Conservation (phyloP, 1,140 invertebrate genomes). For the Papilio xuthus region DNA sequence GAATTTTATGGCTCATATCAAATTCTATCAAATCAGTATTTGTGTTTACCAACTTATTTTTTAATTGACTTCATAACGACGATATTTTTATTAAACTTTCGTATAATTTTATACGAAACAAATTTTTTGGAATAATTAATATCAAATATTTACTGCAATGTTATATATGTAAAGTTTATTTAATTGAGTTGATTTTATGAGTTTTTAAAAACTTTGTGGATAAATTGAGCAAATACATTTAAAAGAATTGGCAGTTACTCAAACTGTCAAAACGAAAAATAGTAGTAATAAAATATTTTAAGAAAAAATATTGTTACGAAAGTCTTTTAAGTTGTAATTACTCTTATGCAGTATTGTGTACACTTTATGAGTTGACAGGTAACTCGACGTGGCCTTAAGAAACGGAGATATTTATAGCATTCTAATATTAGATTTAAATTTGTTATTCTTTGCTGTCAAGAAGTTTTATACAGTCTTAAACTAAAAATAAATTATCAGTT, state of each 20-base stretch:
- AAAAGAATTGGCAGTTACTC: not conserved
- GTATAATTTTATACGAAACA: too few relatives aligned
- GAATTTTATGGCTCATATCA: too few relatives aligned
- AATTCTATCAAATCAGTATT: too few relatives aligned
- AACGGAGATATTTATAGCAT: slow-evolving; percentile 3
- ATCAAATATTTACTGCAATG: too few relatives aligned
- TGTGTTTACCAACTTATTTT: too few relatives aligned
- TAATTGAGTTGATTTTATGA: too few relatives aligned
- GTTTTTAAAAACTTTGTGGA: not conserved
- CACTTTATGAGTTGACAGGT: slow-evolving; percentile 5
- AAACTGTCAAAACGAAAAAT: not conserved
- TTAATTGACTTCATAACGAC: too few relatives aligned
- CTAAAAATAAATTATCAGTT: not conserved
- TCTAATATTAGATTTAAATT: slow-evolving; percentile 12
- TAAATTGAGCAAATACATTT: not conserved
- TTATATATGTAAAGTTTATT: too few relatives aligned
- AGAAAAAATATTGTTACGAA: not conserved
- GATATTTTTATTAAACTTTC: too few relatives aligned
- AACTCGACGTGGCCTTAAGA: slow-evolving; percentile 6
- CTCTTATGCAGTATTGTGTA: not conserved
- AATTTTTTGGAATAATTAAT: too few relatives aligned
- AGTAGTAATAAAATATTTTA: not conserved
- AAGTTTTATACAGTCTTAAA: not conserved
- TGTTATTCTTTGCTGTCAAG: not conserved
- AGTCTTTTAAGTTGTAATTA: not conserved